Conservation (phyloP, 2,113 vertebrate genomes). For the Arenaria interpres region DNA sequence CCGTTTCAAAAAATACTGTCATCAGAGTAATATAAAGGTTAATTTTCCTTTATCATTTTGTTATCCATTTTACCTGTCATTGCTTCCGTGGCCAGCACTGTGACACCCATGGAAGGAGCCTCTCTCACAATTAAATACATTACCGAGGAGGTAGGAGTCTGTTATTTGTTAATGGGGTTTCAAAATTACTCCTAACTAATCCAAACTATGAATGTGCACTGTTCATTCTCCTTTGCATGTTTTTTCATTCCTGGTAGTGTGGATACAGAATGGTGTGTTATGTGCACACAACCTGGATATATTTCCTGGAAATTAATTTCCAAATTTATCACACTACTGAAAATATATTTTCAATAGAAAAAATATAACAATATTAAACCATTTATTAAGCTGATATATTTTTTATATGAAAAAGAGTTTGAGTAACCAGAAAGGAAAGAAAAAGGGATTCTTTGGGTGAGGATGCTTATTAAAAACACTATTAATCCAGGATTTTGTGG, state of each 20-base stretch:
- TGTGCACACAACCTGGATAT: constrained; percentile 20
- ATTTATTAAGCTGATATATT: constrained; percentile 77
- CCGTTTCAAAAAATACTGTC: not conserved
- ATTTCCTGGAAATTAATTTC: constrained; percentile 58
- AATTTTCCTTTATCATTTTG: constrained; percentile 12
- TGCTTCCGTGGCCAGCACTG: not conserved
- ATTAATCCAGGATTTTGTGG: constrained; percentile 25
- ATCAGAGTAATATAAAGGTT: not conserved
- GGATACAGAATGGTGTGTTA: constrained; percentile 34
- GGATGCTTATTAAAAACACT: not conserved
- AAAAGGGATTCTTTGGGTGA: constrained; percentile 1
- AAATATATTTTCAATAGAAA: constrained; percentile 73
- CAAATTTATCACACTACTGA: constrained; percentile 60
- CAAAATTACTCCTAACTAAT: constrained; percentile 1
- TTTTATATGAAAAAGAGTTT: constrained; percentile 73
- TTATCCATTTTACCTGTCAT: not conserved
- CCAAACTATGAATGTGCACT: not conserved
- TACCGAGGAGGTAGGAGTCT: not conserved
- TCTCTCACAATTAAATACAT: constrained; percentile 8
- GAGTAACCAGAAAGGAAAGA: constrained; percentile 58
- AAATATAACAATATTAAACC: constrained; percentile 52
- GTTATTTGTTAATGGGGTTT: constrained; percentile 30
- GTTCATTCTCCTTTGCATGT: not conserved
- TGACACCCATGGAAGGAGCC: not conserved
- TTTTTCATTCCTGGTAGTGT: not conserved